These are phyloP conservation scores for Trachelus stipa DNA, from an alignment of 2,888 invertebrate species.

Conservation along the genomic window DNA sequence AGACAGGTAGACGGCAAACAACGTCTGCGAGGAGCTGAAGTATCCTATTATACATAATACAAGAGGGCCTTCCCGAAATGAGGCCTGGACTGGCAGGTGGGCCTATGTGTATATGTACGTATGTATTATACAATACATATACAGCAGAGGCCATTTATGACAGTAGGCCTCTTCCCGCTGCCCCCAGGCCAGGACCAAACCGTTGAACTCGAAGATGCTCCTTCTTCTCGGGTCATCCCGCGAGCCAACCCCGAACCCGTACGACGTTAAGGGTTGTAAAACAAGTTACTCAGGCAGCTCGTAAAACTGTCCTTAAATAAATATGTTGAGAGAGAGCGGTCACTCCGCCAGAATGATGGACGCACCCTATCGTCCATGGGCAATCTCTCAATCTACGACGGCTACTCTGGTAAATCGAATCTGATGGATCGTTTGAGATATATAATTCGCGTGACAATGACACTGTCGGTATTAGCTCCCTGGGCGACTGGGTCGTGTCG, in stretches of 20 bases:
- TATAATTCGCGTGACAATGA: neutral
- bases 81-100: neutral
- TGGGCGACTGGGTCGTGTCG: neutral
- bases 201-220: constrained; percentile 4
- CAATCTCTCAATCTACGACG: neutral
- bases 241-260: constrained; percentile 22
- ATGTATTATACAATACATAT: neutral
- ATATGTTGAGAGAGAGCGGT: constrained; percentile 19
- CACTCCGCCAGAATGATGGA: constrained; percentile 4
- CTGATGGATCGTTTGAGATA: neutral
- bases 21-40: constrained; percentile 44
- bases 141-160: constrained; percentile 4
- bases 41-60: constrained; percentile 53
- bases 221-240: neutral
- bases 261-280: constrained; percentile 19
- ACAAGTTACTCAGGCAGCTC: constrained; percentile 21
- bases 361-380: neutral
- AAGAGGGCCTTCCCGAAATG: constrained; percentile 40
- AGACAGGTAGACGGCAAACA: constrained; percentile 53
- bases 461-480: neutral
- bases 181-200: constrained; percentile 10
- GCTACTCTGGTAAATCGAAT: neutral
- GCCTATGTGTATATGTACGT: neutral
- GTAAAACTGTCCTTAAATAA: constrained; percentile 25
- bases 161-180: neutral